Evolutionary conservation across 2,797 vertebrate species (phyloP).

Genomic region (Neolamprologus multifasciatus): DNA sequence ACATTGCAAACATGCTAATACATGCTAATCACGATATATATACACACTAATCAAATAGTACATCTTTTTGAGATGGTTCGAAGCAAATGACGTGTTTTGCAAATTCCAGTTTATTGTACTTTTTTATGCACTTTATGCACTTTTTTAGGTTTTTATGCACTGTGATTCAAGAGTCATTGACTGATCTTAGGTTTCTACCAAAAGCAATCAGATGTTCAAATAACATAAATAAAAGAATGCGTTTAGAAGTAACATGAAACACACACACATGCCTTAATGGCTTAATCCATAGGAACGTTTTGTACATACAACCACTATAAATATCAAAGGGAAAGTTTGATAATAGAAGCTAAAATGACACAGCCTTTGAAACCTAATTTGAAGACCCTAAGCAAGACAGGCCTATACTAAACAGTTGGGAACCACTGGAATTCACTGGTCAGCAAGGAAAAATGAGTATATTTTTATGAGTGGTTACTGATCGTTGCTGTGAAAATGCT

Average conservation of each 20-base stretch:
- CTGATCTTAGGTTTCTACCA: background rate
- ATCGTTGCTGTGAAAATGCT: background rate
- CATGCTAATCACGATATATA: background rate
- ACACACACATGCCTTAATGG: background rate
- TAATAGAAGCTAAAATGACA: background rate
- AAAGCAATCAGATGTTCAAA: background rate
- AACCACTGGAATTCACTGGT: background rate
- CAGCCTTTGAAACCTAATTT: background rate
- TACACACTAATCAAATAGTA: background rate
- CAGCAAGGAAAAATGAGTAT: background rate
- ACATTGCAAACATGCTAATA: background rate
- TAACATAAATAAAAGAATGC: background rate
- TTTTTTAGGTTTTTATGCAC: background rate
- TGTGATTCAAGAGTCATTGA: background rate
- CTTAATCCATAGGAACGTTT: background rate
- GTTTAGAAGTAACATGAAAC: background rate
- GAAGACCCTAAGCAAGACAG: background rate
- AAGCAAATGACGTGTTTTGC: background rate
- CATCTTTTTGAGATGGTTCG: fast-evolving
- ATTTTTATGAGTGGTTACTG: background rate
- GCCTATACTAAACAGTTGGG: background rate
- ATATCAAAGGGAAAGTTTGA: background rate
- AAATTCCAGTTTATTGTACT: background rate
- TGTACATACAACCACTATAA: background rate
- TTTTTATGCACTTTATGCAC: no score